Evolutionary conservation across 2,888 invertebrate genomes (phyloP).

Genomic region (Polietes domitor): DNA sequence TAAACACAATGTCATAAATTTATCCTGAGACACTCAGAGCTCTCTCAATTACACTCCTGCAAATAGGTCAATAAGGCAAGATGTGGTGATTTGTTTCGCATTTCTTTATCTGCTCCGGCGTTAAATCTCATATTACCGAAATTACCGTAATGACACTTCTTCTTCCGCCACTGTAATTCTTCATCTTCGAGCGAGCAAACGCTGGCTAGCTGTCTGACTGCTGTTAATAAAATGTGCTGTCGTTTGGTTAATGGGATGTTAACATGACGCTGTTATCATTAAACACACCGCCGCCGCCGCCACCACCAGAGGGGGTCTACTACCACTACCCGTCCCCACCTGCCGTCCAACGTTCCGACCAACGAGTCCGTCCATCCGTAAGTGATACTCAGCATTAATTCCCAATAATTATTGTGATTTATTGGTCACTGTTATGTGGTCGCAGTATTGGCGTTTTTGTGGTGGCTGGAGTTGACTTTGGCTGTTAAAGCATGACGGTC

Average conservation of each 20-base stretch:
- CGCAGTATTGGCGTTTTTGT: background rate
- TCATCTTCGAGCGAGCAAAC: background rate
- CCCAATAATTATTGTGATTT: slow-evolving; percentile 41
- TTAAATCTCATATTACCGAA: background rate
- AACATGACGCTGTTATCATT: slow-evolving; percentile 45
- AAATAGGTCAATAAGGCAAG: background rate
- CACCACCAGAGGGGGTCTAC: background rate
- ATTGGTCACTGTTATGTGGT: background rate
- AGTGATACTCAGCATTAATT: slow-evolving; percentile 30
- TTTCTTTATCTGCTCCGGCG: background rate
- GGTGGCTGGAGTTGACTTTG: background rate
- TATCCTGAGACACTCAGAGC: background rate
- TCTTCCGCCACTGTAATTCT: background rate
- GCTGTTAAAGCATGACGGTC: slow-evolving; percentile 5
- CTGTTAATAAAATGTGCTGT: slow-evolving; percentile 17
- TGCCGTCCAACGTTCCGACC: too few relatives aligned
- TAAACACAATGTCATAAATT: background rate
- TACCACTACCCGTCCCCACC: background rate
- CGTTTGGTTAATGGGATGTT: slow-evolving; percentile 39
- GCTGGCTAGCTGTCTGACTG: background rate
- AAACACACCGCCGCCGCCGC: background rate
- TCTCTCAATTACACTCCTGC: background rate
- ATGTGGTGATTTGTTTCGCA: background rate
- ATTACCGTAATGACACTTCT: slow-evolving; percentile 7
- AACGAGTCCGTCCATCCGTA: background rate